Evolutionary conservation across 2,888 invertebrate genomes (phyloP).

Genomic region (Drosophila demipolita): DNA sequence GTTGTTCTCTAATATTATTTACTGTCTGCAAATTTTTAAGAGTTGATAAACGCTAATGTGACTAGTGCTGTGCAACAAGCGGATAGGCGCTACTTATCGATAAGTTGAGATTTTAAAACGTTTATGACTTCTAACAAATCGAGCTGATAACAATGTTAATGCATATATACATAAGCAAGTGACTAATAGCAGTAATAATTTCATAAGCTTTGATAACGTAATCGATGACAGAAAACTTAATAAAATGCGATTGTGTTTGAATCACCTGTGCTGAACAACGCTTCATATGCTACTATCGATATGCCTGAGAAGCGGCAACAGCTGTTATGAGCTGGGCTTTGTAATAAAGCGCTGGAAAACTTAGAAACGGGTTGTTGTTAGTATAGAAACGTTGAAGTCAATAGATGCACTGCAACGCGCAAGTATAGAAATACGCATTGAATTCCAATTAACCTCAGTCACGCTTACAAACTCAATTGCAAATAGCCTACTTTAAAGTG

Average conservation of each 20-base stretch:
- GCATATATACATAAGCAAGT: background rate
- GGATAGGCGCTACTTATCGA: constrained; percentile 48
- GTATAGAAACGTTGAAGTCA: constrained; percentile 59
- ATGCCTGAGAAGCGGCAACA: constrained; percentile 33
- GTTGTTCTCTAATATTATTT: constrained; percentile 68
- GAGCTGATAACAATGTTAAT: background rate
- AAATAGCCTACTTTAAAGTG: constrained; percentile 26
- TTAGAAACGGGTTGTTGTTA: constrained; percentile 67
- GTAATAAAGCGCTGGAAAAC: constrained; percentile 51
- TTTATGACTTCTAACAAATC: background rate
- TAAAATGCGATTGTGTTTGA: background rate
- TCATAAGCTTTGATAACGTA: background rate
- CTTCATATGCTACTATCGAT: constrained; percentile 47
- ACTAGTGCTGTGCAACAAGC: constrained; percentile 54
- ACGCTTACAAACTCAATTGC: constrained; percentile 3
- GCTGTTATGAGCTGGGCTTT: constrained; percentile 70
- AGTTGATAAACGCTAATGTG: constrained; percentile 56
- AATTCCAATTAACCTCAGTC: constrained; percentile 9
- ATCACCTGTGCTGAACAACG: constrained; percentile 37
- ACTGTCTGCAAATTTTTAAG: constrained; percentile 70
- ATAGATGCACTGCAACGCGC: constrained; percentile 27
- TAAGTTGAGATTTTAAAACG: constrained; percentile 26
- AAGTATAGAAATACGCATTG: constrained; percentile 20
- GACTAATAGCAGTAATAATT: background rate
- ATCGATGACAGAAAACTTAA: background rate